Evolutionary conservation across 2,888 invertebrate species (phyloP), one percentile per base, ranked within the genome.

Genomic region (Napeogenes sylphis): DNA sequence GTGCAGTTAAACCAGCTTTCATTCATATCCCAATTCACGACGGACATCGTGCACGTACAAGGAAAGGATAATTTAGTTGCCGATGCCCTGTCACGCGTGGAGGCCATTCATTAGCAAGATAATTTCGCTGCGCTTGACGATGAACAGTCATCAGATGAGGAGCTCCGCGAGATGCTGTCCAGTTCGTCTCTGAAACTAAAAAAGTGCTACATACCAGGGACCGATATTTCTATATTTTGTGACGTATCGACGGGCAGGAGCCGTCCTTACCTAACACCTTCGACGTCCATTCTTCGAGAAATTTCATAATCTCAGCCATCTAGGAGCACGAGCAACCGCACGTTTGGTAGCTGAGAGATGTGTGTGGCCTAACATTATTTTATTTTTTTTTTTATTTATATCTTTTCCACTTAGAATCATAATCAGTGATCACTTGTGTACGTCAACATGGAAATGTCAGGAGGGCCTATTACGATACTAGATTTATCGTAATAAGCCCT

Each of bases 361-460:
- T 47, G 77, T 84, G 0, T 85, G 83, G 83, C 80, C 79, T 0
- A 58, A 57, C 1, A 73, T 84, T n/a, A n/a, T n/a, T n/a, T n/a
- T n/a, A n/a, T n/a, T n/a, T n/a, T n/a, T n/a, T n/a, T n/a, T n/a
- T n/a, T n/a, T n/a, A n/a, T n/a, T n/a, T n/a, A n/a, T n/a, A n/a
- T n/a, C n/a, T n/a, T n/a, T n/a, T n/a, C n/a, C n/a, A n/a, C n/a
- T n/a, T n/a, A n/a, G n/a, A n/a, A n/a, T n/a, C n/a, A n/a, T n/a
- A n/a, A n/a, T n/a, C n/a, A n/a, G n/a, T n/a, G n/a, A n/a, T n/a
- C n/a, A n/a, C n/a, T n/a, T n/a, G n/a, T n/a, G n/a, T n/a, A n/a
- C n/a, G n/a, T n/a, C n/a, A n/a, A n/a, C n/a, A n/a, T n/a, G n/a
- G n/a, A n/a, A n/a, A n/a, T n/a, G n/a, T n/a, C n/a, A n/a, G n/a